These are phyloP conservation scores for Daboia siamensis DNA, from an alignment of 2,113 vertebrate genomes.

Conservation along the genomic window DNA sequence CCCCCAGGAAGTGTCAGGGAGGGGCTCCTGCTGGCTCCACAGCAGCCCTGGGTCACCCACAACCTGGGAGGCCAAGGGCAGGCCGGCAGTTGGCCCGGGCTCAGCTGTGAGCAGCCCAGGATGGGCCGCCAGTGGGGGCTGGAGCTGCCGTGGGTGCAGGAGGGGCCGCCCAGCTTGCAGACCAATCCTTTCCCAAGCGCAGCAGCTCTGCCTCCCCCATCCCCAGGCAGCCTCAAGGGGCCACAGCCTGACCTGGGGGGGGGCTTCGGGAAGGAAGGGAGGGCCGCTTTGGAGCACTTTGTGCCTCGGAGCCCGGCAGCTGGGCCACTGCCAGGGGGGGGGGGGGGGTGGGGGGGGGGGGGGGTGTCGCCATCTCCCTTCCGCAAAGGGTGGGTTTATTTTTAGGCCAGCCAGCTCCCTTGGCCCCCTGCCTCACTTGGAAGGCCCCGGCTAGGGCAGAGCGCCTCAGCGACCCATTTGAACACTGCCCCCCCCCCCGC, in stretches of 20 bases:
- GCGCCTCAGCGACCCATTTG: not conserved
- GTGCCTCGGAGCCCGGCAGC: too few species aligned
- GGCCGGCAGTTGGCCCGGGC: rapidly evolving
- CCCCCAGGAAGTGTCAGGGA: constrained; percentile 57
- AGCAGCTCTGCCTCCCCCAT: constrained; percentile 27
- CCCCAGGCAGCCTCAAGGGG: not conserved
- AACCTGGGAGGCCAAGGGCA: too few species aligned
- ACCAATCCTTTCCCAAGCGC: constrained; percentile 4
- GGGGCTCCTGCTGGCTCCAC: constrained; percentile 33
- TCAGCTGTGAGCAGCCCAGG: not conserved
- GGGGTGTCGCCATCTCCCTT: not conserved
- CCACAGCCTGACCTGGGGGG: not conserved
- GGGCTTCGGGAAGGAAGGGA: not conserved
- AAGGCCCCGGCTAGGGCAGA: not conserved
- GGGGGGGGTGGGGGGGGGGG: too few species aligned
- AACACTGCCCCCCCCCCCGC: rapidly evolving
- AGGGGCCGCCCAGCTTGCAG: not conserved
- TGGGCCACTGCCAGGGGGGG: not conserved
- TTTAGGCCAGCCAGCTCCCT: not conserved
- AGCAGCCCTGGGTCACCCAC: not conserved
- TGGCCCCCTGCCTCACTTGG: too few species aligned
- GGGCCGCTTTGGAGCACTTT: not conserved
- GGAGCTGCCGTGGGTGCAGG: not conserved
- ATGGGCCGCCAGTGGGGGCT: not conserved
- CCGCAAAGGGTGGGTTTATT: not conserved